phyloP scores from a whole-genome alignment of 2,113 vertebrate species.

The Acanthochromis polyacanthus region DNA sequence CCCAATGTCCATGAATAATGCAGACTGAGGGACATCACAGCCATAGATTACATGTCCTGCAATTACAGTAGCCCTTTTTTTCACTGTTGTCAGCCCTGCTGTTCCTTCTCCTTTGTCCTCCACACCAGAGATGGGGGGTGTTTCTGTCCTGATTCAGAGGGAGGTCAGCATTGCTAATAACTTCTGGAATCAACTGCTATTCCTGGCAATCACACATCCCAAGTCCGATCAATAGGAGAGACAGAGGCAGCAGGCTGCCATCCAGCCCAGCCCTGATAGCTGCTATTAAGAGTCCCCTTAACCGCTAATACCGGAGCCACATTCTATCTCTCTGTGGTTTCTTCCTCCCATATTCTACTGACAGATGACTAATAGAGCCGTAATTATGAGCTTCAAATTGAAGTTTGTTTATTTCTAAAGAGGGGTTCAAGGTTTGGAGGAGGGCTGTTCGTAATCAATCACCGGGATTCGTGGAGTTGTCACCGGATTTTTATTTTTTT shows the following conservation, averaged over 20 bases:
- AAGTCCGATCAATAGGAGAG: conserved; percentile 74
- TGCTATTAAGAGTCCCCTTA: conserved; percentile 68
- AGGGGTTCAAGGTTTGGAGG: conserved; percentile 38
- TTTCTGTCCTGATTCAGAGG: conserved; percentile 56
- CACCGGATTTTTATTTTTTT: not conserved
- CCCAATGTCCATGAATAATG: not conserved
- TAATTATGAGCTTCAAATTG: conserved; percentile 59
- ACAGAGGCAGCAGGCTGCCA: conserved; percentile 69
- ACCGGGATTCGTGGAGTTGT: conserved; percentile 29
- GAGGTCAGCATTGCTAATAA: conserved; percentile 59
- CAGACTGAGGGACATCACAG: conserved; percentile 1
- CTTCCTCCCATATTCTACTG: conserved; percentile 50
- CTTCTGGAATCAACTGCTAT: conserved; percentile 69
- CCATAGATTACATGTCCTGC: not conserved
- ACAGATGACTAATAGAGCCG: conserved; percentile 64
- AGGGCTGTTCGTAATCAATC: conserved; percentile 65
- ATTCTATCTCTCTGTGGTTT: conserved; percentile 64
- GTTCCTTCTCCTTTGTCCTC: conserved; percentile 32
- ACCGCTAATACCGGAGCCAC: conserved; percentile 62
- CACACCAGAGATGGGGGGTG: conserved; percentile 4
- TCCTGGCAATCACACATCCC: conserved; percentile 65
- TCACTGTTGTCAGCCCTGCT: not conserved
- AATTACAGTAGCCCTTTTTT: not conserved
- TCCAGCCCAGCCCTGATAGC: conserved; percentile 72
- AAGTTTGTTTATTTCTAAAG: conserved; percentile 67